phyloP scores from a whole-genome alignment of 2,797 vertebrate genomes.

The Oreonectes daqikongensis region DNA sequence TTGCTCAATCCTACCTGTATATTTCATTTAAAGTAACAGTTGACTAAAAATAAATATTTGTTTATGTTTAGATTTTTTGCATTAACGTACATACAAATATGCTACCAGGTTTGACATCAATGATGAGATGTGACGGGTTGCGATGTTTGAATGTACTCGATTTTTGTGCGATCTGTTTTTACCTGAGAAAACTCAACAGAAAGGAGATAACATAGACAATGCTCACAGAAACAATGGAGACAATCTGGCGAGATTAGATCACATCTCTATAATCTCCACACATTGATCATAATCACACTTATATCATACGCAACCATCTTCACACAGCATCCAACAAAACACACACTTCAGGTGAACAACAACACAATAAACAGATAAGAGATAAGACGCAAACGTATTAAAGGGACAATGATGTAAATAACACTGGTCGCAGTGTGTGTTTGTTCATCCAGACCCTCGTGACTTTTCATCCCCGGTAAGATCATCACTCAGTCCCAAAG shows the following conservation, averaged over 20 bases:
- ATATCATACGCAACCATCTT: slow-evolving; percentile 15
- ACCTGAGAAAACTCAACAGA: neutral
- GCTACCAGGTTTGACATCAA: neutral
- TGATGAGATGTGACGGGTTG: neutral
- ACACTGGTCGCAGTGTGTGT: neutral
- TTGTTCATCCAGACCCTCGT: neutral
- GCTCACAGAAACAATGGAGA: slow-evolving; percentile 11
- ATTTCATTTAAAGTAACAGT: too few species aligned
- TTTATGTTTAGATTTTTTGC: too few species aligned
- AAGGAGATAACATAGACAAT: slow-evolving; percentile 11
- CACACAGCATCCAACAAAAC: slow-evolving; percentile 1
- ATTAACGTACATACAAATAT: neutral
- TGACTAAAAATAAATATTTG: too few species aligned
- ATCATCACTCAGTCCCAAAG: slow-evolving; percentile 7
- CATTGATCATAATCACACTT: slow-evolving; percentile 24
- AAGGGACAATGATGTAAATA: neutral
- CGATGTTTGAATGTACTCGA: neutral
- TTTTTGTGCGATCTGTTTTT: neutral
- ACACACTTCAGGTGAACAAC: slow-evolving; percentile 23
- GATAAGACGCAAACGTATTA: slow-evolving; percentile 7
- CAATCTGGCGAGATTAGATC: slow-evolving; percentile 38
- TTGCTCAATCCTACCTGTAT: too few species aligned
- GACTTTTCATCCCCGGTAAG: slow-evolving; percentile 12
- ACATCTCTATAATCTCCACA: slow-evolving; percentile 30
- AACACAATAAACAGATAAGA: slow-evolving; percentile 16